phyloP scores from a whole-genome alignment of 2,888 invertebrate species.

The Epiblema foenella region DNA sequence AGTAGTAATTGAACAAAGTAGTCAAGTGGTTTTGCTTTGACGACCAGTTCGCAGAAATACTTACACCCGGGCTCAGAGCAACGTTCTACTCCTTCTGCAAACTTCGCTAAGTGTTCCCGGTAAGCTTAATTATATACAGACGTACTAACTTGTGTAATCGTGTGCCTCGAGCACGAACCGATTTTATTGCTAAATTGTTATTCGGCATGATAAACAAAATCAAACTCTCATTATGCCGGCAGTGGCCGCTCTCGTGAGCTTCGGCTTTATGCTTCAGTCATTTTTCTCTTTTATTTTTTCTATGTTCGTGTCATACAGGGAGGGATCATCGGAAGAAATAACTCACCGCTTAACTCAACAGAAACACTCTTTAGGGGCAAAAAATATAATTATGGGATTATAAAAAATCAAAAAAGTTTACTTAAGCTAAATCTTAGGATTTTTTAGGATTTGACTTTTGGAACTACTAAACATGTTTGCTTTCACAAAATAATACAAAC shows the following conservation, averaged over 20 bases:
- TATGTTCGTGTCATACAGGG: slow-evolving; percentile 51
- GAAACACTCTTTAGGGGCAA: slow-evolving; percentile 50
- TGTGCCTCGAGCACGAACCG: slow-evolving; percentile 19
- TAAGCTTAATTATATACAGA: slow-evolving; percentile 19
- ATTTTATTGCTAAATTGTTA: slow-evolving; percentile 26
- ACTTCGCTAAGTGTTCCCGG: slow-evolving; percentile 40
- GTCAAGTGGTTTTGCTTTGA: slow-evolving; percentile 31
- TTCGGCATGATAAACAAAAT: slow-evolving; percentile 33
- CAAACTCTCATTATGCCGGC: slow-evolving; percentile 6
- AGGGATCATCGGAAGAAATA: slow-evolving; percentile 65
- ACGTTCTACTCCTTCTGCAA: slow-evolving; percentile 34
- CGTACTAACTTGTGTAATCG: not conserved
- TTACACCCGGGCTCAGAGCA: slow-evolving; percentile 19
- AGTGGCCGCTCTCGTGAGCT: slow-evolving; percentile 28
- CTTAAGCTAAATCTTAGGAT: slow-evolving; percentile 14
- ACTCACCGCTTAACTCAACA: slow-evolving; percentile 55
- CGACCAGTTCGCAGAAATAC: slow-evolving; percentile 31
- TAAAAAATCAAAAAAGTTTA: slow-evolving; percentile 40
- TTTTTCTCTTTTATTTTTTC: slow-evolving; percentile 52
- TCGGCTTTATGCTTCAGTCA: slow-evolving; percentile 36
- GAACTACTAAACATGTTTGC: not conserved
- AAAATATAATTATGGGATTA: slow-evolving; percentile 57
- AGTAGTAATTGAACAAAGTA: slow-evolving; percentile 24
- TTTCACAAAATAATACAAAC: slow-evolving; percentile 17
- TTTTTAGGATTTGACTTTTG: slow-evolving; percentile 14